Evolutionary conservation across 2,888 invertebrate genomes (phyloP).

Genomic region (Mantis religiosa): DNA sequence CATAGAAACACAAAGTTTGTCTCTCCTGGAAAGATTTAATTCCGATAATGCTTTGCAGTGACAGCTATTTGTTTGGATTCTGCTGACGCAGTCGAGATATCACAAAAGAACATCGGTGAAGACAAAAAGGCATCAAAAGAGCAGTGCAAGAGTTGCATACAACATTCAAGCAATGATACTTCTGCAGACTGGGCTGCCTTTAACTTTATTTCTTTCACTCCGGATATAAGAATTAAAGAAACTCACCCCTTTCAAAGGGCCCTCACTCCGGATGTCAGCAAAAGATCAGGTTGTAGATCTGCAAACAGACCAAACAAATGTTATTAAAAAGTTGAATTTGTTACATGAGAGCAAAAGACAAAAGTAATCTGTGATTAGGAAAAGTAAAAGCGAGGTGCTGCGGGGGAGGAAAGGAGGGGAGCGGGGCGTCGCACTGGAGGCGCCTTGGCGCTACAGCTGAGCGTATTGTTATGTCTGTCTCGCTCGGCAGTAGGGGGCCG

Average conservation of each 20-base stretch:
- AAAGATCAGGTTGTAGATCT: not conserved
- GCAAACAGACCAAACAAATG: not conserved
- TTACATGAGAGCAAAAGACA: not conserved
- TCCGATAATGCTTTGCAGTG: no score
- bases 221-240: not conserved
- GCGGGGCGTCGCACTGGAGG: not conserved
- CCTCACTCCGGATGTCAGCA: not conserved
- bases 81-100: not conserved
- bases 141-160: not conserved
- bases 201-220: not conserved
- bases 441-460: conserved; percentile 1
- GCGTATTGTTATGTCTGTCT: not conserved
- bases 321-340: not conserved
- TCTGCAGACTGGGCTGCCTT: not conserved
- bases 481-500: not conserved
- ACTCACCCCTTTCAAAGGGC: not conserved
- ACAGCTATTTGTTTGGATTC: no score
- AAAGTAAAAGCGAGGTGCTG: not conserved
- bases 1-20: no score
- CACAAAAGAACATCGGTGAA: not conserved
- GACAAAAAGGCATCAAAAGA: not conserved
- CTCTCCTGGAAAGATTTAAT: no score
- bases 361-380: not conserved
- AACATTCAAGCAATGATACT: not conserved
- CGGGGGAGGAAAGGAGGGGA: not conserved